Conservation (phyloP, 1,140 invertebrate genomes). For the Scaptomyza hsui region DNA sequence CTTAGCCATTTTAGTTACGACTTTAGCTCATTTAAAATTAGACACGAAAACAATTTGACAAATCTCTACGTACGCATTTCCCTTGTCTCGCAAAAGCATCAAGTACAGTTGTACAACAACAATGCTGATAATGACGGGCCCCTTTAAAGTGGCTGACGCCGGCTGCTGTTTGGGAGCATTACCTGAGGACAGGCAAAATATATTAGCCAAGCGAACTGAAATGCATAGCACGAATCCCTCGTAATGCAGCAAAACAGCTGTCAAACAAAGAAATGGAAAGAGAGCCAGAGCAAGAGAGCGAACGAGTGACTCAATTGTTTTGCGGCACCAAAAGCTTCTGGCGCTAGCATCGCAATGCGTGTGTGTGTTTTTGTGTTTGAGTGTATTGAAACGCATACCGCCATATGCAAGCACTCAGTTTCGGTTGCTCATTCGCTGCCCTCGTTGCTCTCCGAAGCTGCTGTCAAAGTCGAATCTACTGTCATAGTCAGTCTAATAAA, state of each 20-base stretch:
- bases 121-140: constrained; percentile 53
- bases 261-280: background rate
- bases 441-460: constrained; percentile 24
- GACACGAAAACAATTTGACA: constrained; percentile 64
- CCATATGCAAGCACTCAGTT: constrained; percentile 70
- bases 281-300: constrained; percentile 5
- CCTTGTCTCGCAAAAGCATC: constrained; percentile 33
- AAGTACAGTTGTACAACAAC: constrained; percentile 70
- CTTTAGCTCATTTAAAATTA: constrained; percentile 73
- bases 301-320: constrained; percentile 8
- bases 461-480: constrained; percentile 23
- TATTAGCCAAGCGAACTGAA: constrained; percentile 22
- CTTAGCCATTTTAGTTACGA: constrained; percentile 33
- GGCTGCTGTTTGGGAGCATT: constrained; percentile 5
- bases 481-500: constrained; percentile 37
- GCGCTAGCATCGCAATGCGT: constrained; percentile 18
- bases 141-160: constrained; percentile 6
- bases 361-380: constrained; percentile 22
- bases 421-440: constrained; percentile 59
- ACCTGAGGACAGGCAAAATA: constrained; percentile 17
- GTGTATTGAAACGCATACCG: constrained; percentile 56
- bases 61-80: constrained; percentile 53
- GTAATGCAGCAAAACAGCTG: constrained; percentile 39
- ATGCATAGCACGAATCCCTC: constrained; percentile 30
- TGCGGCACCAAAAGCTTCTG: constrained; percentile 27